Base-by-base conservation (phyloP, 2,888 invertebrate genomes). In the Trypoxylon attenuatum region DNA sequence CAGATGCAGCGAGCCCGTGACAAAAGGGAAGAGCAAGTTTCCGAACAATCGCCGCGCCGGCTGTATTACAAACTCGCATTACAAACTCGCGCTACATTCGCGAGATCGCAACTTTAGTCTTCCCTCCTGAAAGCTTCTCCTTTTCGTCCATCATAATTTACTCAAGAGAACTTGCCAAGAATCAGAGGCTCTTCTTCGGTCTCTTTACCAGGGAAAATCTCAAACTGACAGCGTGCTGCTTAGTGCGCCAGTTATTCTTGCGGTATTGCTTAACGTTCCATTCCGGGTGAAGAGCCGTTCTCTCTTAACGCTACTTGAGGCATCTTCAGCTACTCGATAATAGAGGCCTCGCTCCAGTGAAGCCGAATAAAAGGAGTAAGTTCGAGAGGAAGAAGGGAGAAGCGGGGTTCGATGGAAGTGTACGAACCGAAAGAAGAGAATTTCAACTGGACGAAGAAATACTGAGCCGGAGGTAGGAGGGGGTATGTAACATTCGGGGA, bases 401-500 rank as follows among this genome's bases (percentile, higher is more conserved):
- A 33, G 33, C 10, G 53, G 27, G 57, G 27, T 47, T 54, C 64
- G 57, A 68, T 25, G 59, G 54, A 51, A 58, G 52, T 49, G 71
- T 55, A 50, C 63, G 46, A 62, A 50, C 46, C 21, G 56, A 33
- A 56, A 58, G 49, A 65, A 42, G 50, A 55, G 71, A 53, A 69
- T 68, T 57, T 43, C 25, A 33, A 54, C 23, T 49, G 56, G 25
- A 43, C 46, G 57, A 56, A 59, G 59, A 56, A 67, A 63, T 54
- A 67, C 23, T 19, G 29, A 21, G 33, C 25, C 64, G 13, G 49
- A 69, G n/a, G n/a, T n/a, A n/a, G n/a, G n/a, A n/a, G n/a, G n/a
- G n/a, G n/a, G n/a, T n/a, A n/a, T n/a, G 74, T 75, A 73, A 74
- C 69, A 65, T 64, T 51, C 67, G 50, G 66, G 33, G 60, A 70